Conservation (phyloP, 2,797 vertebrate species). For the Sylvia borin region DNA sequence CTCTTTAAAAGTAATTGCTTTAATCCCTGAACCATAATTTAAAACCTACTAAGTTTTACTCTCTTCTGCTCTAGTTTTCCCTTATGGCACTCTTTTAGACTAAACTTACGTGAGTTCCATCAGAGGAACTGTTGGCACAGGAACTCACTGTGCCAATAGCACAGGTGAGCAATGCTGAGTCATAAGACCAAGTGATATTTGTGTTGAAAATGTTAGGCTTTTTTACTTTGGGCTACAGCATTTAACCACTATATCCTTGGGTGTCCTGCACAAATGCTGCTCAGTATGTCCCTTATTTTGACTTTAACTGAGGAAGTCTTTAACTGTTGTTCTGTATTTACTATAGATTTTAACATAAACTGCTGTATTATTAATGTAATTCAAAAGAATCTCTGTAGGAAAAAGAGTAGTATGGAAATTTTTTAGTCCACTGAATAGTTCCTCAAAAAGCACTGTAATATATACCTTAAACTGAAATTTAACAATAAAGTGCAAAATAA, state of each 20-base stretch:
- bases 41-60: constrained; percentile 3
- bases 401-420: background rate
- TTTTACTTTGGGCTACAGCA: background rate
- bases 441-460: background rate
- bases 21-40: constrained; percentile 33
- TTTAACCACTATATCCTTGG: background rate
- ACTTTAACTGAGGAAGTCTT: background rate
- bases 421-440: background rate
- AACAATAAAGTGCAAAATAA: background rate
- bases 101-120: background rate
- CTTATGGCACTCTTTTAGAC: background rate
- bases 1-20: constrained; percentile 36
- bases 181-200: background rate
- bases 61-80: background rate
- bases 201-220: background rate
- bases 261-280: background rate
- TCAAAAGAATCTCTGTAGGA: background rate
- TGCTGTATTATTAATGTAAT: background rate
- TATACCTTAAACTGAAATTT: background rate
- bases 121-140: background rate
- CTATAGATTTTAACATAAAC: background rate
- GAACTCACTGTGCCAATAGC: background rate
- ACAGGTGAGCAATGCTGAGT: background rate
- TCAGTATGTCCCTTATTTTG: background rate
- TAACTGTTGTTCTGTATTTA: background rate